A percentile compares a stretch with the other conserved stretches of the same genome.
These are phyloP conservation scores for Cryptotis parvus DNA, from an alignment of 2,113 vertebrate genomes.

Conservation along the genomic window DNA sequence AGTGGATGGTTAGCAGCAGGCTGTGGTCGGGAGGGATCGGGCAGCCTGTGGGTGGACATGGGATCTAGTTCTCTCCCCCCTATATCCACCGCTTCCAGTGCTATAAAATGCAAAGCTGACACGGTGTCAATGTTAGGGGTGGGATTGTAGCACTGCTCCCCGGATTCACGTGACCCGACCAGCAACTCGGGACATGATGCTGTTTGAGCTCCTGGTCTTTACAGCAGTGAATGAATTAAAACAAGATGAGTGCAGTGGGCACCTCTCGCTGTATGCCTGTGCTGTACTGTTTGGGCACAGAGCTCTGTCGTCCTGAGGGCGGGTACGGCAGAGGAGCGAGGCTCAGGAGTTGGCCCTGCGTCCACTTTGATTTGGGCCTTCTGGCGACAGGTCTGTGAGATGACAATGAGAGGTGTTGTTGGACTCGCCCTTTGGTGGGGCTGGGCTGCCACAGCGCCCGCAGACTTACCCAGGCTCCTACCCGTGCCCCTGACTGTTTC, in stretches of 20 bases:
- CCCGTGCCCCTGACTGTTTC: neutral
- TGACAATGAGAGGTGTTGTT: too few species aligned
- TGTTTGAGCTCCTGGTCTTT: neutral
- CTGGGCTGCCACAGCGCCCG: neutral
- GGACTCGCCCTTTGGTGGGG: neutral
- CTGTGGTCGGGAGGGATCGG: neutral
- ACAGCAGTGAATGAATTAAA: neutral
- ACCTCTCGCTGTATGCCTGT: neutral
- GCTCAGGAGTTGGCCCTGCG: neutral
- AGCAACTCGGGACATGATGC: neutral
- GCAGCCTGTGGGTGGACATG: too few species aligned
- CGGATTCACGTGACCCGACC: neutral
- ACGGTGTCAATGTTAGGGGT: neutral
- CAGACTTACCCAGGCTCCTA: neutral
- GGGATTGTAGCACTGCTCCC: neutral
- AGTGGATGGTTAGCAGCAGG: neutral
- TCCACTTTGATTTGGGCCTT: neutral
- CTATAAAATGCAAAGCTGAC: neutral
- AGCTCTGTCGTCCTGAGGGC: neutral
- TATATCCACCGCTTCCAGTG: neutral
- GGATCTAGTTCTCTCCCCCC: too few species aligned
- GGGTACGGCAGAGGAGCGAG: neutral
- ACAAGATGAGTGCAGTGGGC: neutral
- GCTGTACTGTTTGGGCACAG: neutral
- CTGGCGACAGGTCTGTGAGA: neutral